These are phyloP conservation scores for Tanytarsus gracilentus DNA, from an alignment of 2,888 invertebrate species.

Conservation along the genomic window DNA sequence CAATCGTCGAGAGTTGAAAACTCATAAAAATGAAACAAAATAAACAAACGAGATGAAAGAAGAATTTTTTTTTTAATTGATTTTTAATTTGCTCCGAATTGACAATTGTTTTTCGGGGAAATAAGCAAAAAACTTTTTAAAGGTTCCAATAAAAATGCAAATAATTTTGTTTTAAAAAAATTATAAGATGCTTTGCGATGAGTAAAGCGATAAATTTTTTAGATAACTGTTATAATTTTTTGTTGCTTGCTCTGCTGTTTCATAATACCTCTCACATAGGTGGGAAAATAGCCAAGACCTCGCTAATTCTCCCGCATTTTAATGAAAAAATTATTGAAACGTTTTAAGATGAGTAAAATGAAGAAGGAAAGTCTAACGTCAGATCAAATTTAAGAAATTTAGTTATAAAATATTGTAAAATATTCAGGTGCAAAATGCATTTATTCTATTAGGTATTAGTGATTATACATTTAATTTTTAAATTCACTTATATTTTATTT, in stretches of 20 bases:
- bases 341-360: too few species aligned
- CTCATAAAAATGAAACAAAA: not conserved
- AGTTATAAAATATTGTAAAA: too few species aligned
- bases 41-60: not conserved
- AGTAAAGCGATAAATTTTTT: slow-evolving; percentile 1
- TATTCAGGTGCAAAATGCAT: slow-evolving; percentile 7
- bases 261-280: not conserved
- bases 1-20: not conserved
- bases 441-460: not conserved
- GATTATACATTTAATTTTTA: too few species aligned
- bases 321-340: slow-evolving; percentile 1
- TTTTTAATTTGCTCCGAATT: not conserved
- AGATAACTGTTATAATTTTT: slow-evolving; percentile 19
- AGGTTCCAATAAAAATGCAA: too few species aligned
- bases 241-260: not conserved
- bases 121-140: not conserved
- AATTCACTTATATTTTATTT: too few species aligned
- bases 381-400: too few species aligned
- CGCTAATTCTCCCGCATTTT: slow-evolving; percentile 12
- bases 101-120: not conserved
- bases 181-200: not conserved
- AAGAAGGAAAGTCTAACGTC: too few species aligned
- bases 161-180: too few species aligned
- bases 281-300: slow-evolving; percentile 12
- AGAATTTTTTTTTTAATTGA: not conserved